Evolutionary conservation across 2,888 invertebrate species (phyloP).

Genomic region (Falcaria lacertinaria): DNA sequence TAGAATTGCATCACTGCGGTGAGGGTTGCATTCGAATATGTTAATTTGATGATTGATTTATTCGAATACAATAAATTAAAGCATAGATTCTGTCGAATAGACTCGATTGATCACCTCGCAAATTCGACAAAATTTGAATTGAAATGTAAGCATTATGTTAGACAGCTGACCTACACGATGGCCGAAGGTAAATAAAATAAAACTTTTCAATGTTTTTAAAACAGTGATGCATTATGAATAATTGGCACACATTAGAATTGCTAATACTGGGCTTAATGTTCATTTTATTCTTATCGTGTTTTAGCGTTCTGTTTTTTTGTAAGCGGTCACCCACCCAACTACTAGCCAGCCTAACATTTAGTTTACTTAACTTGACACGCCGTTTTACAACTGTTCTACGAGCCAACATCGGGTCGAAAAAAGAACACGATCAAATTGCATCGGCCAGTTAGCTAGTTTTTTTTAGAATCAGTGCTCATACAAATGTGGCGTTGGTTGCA

Average conservation of each 20-base stretch:
- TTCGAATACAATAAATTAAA: slow-evolving; percentile 9
- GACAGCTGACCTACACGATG: background rate
- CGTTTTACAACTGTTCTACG: no score
- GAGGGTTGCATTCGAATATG: slow-evolving; percentile 17
- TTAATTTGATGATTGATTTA: slow-evolving; percentile 15
- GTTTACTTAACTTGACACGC: no score
- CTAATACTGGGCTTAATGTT: no score
- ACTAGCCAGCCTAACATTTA: no score
- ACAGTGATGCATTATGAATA: no score
- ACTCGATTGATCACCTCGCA: background rate
- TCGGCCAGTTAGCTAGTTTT: background rate
- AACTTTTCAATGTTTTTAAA: background rate
- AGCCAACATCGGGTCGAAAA: no score
- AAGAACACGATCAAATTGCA: background rate
- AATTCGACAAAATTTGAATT: no score
- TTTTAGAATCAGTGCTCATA: slow-evolving; percentile 5
- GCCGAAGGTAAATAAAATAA: background rate
- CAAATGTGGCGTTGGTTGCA: slow-evolving; percentile 35
- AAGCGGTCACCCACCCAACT: no score
- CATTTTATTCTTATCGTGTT: no score
- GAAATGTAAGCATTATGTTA: background rate
- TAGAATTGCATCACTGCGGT: slow-evolving; percentile 9
- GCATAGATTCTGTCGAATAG: slow-evolving; percentile 4
- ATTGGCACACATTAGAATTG: no score
- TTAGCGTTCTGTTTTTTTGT: no score